Conservation (phyloP, 2,888 invertebrate species). For the Margaritifera margaritifera region DNA sequence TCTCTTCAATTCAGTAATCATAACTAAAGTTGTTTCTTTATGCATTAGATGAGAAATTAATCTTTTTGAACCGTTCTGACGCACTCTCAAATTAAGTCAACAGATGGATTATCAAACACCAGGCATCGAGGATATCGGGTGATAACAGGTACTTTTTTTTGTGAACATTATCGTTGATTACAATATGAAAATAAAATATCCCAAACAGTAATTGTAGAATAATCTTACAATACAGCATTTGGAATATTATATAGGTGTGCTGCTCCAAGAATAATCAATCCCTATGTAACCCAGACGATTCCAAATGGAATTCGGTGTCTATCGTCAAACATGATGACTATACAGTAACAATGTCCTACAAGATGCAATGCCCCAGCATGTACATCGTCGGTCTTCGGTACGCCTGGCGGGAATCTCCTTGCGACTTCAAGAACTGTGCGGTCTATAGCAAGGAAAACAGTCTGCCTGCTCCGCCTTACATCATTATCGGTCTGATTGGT, state of each 20-base stretch:
- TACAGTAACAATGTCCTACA: slow-evolving; percentile 31
- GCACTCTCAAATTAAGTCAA: too few species aligned
- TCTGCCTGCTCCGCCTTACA: slow-evolving; percentile 50
- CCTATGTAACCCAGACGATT: slow-evolving; percentile 27
- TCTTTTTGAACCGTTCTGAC: too few species aligned
- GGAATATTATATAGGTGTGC: slow-evolving; percentile 19
- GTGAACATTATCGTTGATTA: too few species aligned
- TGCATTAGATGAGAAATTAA: too few species aligned
- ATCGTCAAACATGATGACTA: slow-evolving; percentile 28
- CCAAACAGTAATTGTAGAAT: too few species aligned
- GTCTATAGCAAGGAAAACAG: slow-evolving; percentile 43
- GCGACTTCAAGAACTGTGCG: slow-evolving; percentile 49
- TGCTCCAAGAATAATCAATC: slow-evolving; percentile 33
- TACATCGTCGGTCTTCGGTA: slow-evolving; percentile 45
- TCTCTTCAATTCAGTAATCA: too few species aligned
- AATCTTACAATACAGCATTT: too few species aligned
- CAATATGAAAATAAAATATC: too few species aligned
- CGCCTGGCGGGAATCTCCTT: slow-evolving; percentile 55
- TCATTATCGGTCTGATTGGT: slow-evolving; percentile 19
- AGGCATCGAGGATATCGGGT: too few species aligned
- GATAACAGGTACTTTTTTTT: too few species aligned
- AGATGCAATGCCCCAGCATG: slow-evolving; percentile 32
- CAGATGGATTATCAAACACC: too few species aligned
- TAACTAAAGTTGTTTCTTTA: too few species aligned
- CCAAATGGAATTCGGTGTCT: slow-evolving; percentile 41